phyloP scores from a whole-genome alignment of 92 coral and sea anemone species.

The Epizoanthus illoricatus region DNA sequence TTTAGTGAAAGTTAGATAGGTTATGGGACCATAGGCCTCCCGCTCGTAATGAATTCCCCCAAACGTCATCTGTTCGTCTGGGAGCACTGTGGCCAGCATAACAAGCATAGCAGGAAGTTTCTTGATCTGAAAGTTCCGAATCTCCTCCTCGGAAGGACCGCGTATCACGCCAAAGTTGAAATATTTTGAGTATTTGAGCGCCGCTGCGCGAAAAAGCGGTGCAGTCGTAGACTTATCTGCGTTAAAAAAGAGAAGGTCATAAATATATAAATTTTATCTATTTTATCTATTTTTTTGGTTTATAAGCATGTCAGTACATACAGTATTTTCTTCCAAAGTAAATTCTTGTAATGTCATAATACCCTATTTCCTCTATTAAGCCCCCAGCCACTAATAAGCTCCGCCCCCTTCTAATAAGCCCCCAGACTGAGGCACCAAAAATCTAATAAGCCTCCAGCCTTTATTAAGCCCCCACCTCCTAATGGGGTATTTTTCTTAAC shows the following conservation, averaged over 20 bases:
- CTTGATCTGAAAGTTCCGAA: constrained; percentile 55
- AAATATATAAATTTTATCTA: too few relatives aligned
- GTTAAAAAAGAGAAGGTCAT: background rate
- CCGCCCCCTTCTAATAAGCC: too few relatives aligned
- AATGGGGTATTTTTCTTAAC: too few relatives aligned
- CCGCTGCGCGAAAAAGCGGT: constrained; percentile 74
- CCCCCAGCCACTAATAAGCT: too few relatives aligned
- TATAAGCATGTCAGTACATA: background rate
- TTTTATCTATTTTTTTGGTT: background rate
- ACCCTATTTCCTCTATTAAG: too few relatives aligned
- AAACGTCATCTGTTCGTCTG: constrained; percentile 58
- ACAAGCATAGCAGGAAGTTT: constrained; percentile 69
- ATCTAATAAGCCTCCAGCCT: too few relatives aligned
- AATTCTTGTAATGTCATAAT: too few relatives aligned
- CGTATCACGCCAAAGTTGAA: constrained; percentile 86
- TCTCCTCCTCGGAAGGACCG: constrained; percentile 57
- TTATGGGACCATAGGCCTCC: constrained; percentile 74
- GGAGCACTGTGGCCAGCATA: constrained; percentile 62
- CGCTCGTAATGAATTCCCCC: constrained; percentile 72
- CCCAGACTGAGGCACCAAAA: too few relatives aligned
- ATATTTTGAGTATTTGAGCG: constrained; percentile 80
- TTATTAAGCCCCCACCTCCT: too few relatives aligned
- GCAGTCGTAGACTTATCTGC: constrained; percentile 74
- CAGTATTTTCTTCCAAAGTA: too few relatives aligned
- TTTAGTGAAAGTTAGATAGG: constrained; percentile 70